Evolutionary conservation across 2,113 vertebrate species (phyloP).

Genomic region (Tetrax tetrax): DNA sequence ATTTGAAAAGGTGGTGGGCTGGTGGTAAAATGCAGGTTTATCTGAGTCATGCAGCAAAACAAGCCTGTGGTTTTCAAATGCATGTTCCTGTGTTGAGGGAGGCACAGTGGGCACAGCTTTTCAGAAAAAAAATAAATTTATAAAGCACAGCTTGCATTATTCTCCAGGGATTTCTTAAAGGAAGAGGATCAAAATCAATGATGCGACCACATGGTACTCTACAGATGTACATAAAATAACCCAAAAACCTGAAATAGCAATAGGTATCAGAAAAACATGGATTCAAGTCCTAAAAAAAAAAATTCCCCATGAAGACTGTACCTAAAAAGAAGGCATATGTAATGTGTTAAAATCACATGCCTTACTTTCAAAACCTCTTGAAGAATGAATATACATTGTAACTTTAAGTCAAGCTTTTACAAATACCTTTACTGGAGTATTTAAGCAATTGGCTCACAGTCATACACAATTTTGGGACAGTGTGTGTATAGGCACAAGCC

Average conservation of each 20-base stretch:
- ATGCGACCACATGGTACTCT: neutral
- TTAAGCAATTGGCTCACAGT: neutral
- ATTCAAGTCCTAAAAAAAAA: neutral
- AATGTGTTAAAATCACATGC: neutral
- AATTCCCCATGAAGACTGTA: neutral
- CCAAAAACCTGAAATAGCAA: neutral
- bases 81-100: neutral
- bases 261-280: neutral
- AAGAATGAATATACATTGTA: neutral
- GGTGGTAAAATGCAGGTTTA: neutral
- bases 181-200: neutral
- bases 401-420: neutral
- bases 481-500: neutral
- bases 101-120: neutral
- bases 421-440: neutral
- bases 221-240: neutral
- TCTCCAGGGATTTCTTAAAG: neutral
- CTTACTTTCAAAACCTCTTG: neutral
- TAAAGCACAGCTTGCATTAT: neutral
- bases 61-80: neutral
- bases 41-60: neutral
- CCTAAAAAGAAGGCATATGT: neutral
- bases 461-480: rapidly evolving
- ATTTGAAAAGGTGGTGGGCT: neutral
- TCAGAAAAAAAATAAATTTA: rapidly evolving